Evolutionary conservation across 2,888 invertebrate species (phyloP).

Genomic region (Drosophila meridionalis): DNA sequence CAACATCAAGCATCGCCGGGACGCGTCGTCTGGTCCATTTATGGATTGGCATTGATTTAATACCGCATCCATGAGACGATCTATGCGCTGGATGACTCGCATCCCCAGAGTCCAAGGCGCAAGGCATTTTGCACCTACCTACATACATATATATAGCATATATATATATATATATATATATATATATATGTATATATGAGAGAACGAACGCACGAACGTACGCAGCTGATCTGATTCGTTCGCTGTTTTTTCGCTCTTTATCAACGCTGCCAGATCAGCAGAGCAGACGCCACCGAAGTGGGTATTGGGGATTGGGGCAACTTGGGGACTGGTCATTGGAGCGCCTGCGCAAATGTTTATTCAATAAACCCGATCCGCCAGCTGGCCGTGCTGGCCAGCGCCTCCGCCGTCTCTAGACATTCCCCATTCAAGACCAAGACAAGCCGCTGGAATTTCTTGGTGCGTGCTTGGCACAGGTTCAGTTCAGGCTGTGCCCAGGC

Average conservation of each 20-base stretch:
- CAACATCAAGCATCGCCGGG: slow-evolving; percentile 44
- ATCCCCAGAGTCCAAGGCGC: slow-evolving; percentile 82
- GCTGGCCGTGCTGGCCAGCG: slow-evolving; percentile 47
- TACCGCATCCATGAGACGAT: slow-evolving; percentile 60
- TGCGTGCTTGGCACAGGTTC: slow-evolving; percentile 84
- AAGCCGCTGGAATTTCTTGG: slow-evolving; percentile 83
- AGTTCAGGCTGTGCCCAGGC: slow-evolving; percentile 58
- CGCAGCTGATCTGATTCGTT: slow-evolving; percentile 79
- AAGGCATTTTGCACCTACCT: slow-evolving; percentile 82
- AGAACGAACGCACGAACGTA: slow-evolving; percentile 35
- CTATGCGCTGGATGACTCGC: slow-evolving; percentile 49
- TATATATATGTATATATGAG: no score
- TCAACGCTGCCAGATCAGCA: slow-evolving; percentile 64
- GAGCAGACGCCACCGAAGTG: slow-evolving; percentile 59
- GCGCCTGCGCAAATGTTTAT: slow-evolving; percentile 76
- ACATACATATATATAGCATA: background rate
- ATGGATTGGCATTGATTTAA: slow-evolving; percentile 82
- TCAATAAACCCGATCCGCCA: slow-evolving; percentile 82
- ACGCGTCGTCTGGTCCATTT: slow-evolving; percentile 71
- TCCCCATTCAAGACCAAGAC: slow-evolving; percentile 79
- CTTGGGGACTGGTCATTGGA: slow-evolving; percentile 8
- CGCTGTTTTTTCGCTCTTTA: slow-evolving; percentile 45
- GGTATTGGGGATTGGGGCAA: background rate
- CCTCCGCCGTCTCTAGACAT: slow-evolving; percentile 41
- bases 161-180: background rate